Conservation (phyloP, 2,797 vertebrate genomes). For the Acipenser transmontanus region DNA sequence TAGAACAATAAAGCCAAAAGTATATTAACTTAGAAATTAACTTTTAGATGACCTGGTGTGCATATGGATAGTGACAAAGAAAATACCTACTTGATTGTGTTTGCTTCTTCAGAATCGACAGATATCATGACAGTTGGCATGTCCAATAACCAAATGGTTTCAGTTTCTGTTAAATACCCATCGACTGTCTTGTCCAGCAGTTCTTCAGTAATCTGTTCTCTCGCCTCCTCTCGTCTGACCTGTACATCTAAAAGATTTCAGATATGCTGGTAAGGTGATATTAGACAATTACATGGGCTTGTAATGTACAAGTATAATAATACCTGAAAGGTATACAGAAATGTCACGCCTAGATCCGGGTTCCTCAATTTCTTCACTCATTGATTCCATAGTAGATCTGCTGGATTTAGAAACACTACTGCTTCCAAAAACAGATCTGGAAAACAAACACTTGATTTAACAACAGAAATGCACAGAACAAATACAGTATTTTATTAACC, state of each 20-base stretch:
- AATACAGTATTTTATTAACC: constrained; percentile 6
- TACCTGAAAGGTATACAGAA: constrained; percentile 54
- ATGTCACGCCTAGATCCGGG: constrained; percentile 44
- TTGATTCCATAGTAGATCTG: constrained; percentile 44
- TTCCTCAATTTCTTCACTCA: constrained; percentile 58
- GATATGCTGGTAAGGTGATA: too few relatives aligned
- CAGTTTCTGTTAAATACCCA: constrained; percentile 63
- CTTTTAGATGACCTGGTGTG: too few relatives aligned
- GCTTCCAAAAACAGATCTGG: constrained; percentile 65
- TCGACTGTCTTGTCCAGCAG: constrained; percentile 57
- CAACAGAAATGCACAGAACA: constrained; percentile 1
- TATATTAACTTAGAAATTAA: too few relatives aligned
- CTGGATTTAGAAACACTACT: constrained; percentile 57
- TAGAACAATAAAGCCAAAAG: too few relatives aligned
- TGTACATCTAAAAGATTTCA: constrained; percentile 46
- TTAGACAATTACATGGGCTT: too few relatives aligned
- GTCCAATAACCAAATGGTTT: constrained; percentile 66
- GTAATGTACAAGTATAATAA: too few relatives aligned
- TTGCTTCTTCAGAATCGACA: constrained; percentile 60
- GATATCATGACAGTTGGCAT: constrained; percentile 56
- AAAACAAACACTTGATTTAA: not conserved
- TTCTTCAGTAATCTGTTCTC: constrained; percentile 52
- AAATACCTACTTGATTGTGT: constrained; percentile 51
- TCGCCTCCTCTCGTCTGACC: constrained; percentile 36
- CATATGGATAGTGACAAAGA: too few relatives aligned